Conservation (phyloP, 2,113 vertebrate genomes). For the Ceyx margarethae region DNA sequence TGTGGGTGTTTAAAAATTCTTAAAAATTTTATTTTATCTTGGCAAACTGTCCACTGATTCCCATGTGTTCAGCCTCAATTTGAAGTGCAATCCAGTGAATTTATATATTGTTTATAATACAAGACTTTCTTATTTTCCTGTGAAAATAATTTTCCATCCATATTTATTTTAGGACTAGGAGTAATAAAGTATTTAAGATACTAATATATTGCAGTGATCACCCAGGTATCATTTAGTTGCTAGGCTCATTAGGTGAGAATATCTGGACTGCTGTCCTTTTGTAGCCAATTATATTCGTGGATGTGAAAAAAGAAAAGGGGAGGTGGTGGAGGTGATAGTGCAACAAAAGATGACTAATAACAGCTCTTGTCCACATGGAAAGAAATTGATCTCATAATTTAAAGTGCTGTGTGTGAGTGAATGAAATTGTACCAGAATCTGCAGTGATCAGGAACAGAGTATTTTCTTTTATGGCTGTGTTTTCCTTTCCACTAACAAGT, state of each 20-base stretch:
- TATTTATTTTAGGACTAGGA: background rate
- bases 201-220: background rate
- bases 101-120: background rate
- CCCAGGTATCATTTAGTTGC: background rate
- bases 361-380: background rate
- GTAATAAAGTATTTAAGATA: background rate
- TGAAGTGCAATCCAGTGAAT: background rate
- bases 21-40: background rate
- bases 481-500: background rate
- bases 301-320: background rate
- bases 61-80: background rate
- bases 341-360: background rate
- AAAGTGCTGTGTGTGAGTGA: background rate
- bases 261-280: background rate
- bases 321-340: background rate
- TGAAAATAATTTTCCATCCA: background rate
- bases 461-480: background rate
- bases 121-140: background rate
- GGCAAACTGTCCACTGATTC: background rate
- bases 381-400: background rate
- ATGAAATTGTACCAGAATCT: background rate
- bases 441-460: background rate
- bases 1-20: background rate
- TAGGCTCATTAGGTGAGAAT: background rate
- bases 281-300: background rate